These are phyloP conservation scores for Polyommatus icarus DNA, from an alignment of 2,888 invertebrate genomes.

Conservation along the genomic window DNA sequence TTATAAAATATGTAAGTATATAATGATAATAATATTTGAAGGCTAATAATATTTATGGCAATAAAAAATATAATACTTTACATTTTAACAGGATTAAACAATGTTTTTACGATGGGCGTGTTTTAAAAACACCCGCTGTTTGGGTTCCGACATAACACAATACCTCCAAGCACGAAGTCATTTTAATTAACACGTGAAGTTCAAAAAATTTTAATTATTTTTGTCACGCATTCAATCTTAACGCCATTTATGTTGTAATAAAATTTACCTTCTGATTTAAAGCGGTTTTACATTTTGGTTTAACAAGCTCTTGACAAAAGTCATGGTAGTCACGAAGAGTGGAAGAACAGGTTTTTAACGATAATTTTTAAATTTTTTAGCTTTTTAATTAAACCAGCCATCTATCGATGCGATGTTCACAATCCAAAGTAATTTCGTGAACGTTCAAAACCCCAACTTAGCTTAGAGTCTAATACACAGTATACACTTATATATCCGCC, in stretches of 20 bases:
- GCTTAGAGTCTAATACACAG: too few relatives aligned
- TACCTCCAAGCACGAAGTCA: constrained; percentile 3
- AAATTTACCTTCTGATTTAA: neutral
- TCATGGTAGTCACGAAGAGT: neutral
- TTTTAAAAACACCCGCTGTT: neutral
- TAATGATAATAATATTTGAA: neutral
- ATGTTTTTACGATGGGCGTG: neutral
- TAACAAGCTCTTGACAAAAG: neutral
- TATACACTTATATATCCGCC: too few relatives aligned
- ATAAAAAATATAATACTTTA: neutral
- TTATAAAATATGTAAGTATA: too few relatives aligned
- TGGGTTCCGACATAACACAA: neutral
- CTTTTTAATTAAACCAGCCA: neutral
- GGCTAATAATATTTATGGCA: neutral
- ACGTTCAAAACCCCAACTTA: too few relatives aligned
- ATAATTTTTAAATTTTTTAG: too few relatives aligned
- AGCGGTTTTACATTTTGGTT: neutral
- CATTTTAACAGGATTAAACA: neutral
- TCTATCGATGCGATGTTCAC: neutral
- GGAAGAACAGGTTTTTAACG: neutral
- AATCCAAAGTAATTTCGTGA: neutral
- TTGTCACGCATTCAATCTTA: constrained; percentile 1
- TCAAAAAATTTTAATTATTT: neutral
- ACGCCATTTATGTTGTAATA: constrained; percentile 16
- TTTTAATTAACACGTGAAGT: constrained; percentile 17